Conservation (phyloP, 1,140 invertebrate genomes). For the Venustaconcha ellipsiformis region DNA sequence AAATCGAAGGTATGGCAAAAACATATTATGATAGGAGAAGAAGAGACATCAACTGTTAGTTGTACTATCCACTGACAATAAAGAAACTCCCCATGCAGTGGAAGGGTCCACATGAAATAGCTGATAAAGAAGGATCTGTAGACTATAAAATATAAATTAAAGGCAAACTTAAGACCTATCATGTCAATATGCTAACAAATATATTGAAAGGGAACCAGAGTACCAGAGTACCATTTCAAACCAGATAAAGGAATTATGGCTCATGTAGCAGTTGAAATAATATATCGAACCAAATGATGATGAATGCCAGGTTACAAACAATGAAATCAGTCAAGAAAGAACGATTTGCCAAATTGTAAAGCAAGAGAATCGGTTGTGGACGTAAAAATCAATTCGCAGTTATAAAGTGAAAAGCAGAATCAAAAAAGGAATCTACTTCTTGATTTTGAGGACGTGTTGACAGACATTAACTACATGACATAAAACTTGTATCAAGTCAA, state of each 20-base stretch:
- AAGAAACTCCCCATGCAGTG: constrained; percentile 30
- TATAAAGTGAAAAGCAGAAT: neutral
- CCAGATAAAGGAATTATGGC: neutral
- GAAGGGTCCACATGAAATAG: constrained; percentile 4
- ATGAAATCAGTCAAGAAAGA: constrained; percentile 1
- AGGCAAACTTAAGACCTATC: neutral
- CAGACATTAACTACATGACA: constrained; percentile 8
- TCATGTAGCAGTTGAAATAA: neutral
- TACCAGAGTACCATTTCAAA: too few species aligned
- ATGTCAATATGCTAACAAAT: constrained; percentile 12
- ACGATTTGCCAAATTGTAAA: neutral
- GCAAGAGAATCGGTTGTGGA: neutral
- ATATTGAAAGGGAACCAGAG: neutral
- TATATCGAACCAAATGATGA: constrained; percentile 9
- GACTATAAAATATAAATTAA: constrained; percentile 6
- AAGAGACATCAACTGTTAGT: constrained; percentile 3
- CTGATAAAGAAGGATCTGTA: neutral
- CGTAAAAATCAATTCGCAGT: neutral
- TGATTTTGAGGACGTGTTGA: constrained; percentile 20
- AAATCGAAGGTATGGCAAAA: neutral
- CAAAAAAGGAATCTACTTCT: too few species aligned
- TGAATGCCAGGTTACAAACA: neutral
- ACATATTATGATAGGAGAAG: constrained; percentile 10
- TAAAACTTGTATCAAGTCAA: constrained; percentile 9
- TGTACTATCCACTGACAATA: constrained; percentile 6